Evolutionary conservation across 1,140 invertebrate species (phyloP).

Genomic region (Caerostris extrusa): DNA sequence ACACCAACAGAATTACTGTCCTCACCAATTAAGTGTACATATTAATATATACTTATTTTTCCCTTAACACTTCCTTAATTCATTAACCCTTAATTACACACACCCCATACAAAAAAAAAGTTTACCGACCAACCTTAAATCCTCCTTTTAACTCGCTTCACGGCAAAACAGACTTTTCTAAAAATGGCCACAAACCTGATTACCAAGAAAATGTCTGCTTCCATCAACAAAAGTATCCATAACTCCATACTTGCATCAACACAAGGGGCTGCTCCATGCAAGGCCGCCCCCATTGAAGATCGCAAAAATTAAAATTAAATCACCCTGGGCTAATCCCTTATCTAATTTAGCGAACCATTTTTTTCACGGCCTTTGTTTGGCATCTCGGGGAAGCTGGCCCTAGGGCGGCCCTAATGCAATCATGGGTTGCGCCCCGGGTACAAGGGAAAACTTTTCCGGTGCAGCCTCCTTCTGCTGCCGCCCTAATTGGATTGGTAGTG

Average conservation of each 20-base stretch:
- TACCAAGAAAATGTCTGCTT: not conserved
- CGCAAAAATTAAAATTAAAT: slow-evolving; percentile 10
- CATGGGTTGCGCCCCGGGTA: not conserved
- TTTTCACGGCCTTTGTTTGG: slow-evolving; percentile 21
- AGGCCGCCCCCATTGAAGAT: not conserved
- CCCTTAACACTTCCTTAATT: too few species aligned
- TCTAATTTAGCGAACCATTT: slow-evolving; percentile 3
- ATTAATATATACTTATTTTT: too few species aligned
- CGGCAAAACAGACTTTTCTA: not conserved
- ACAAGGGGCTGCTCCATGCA: not conserved
- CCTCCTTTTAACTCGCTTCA: not conserved
- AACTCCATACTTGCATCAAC: not conserved
- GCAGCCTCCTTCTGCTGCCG: not conserved
- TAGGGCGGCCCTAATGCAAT: slow-evolving; percentile 1
- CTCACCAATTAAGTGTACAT: too few species aligned
- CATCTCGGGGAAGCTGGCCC: not conserved
- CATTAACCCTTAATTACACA: not conserved
- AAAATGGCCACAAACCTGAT: not conserved
- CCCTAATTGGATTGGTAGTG: slow-evolving; percentile 7
- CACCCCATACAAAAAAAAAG: not conserved
- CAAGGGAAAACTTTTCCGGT: not conserved
- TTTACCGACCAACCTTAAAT: too few species aligned
- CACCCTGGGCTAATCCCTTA: slow-evolving; percentile 8
- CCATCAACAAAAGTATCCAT: not conserved
- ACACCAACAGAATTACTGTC: too few species aligned